Conservation (phyloP, 2,888 invertebrate genomes). For the Meta bourneti region DNA sequence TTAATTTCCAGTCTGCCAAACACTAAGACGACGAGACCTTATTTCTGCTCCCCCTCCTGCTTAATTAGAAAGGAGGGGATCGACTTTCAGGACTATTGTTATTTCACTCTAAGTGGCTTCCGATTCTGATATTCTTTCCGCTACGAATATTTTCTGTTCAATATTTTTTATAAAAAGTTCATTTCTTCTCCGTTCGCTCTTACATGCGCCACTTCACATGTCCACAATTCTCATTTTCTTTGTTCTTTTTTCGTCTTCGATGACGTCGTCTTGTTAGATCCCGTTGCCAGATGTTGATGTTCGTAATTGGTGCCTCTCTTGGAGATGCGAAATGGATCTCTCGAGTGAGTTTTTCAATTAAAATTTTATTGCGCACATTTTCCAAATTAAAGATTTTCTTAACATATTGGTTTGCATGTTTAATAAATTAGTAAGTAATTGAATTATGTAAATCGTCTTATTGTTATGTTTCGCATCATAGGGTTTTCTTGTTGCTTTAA, state of each 20-base stretch:
- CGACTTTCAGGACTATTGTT: conserved; percentile 28
- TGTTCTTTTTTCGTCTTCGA: conserved; percentile 11
- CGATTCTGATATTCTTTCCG: conserved; percentile 36
- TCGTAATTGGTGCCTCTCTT: conserved; percentile 26
- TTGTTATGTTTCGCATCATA: neutral
- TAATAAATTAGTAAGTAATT: neutral
- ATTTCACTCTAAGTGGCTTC: conserved; percentile 45
- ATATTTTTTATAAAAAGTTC: conserved; percentile 22
- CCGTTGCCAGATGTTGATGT: conserved; percentile 41
- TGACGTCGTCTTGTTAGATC: conserved; percentile 25
- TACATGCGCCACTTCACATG: conserved; percentile 36
- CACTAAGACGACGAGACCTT: neutral
- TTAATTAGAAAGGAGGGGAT: conserved; percentile 43
- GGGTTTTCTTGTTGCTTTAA: neutral
- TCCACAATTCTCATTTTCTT: conserved; percentile 1
- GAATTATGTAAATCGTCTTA: neutral
- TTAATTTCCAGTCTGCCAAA: conserved; percentile 14
- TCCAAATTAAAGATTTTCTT: neutral
- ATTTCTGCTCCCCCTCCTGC: neutral
- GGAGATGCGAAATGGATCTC: neutral
- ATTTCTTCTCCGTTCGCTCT: conserved; percentile 20
- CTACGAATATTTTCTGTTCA: neutral
- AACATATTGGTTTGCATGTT: neutral
- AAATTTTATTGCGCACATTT: neutral
- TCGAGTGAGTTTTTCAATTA: neutral